Base-by-base conservation (phyloP, 1,140 invertebrate genomes). In the Saccostrea echinata region DNA sequence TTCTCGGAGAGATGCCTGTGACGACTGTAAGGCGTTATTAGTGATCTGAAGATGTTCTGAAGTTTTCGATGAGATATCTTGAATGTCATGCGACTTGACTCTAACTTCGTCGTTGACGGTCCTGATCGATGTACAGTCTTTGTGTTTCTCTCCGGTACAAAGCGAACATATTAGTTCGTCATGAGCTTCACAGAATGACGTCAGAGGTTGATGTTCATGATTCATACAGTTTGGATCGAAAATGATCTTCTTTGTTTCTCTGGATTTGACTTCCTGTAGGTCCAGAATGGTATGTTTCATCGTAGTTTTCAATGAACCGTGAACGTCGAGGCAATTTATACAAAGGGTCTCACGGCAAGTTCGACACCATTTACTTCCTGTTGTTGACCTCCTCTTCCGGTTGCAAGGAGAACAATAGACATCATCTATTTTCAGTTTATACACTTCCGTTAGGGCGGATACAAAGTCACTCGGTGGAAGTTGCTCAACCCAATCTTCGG, bases 101-200 rank as follows among this genome's bases (percentile, higher is more conserved):
- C 83, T 51, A 21, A 84, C 86, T 33, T 81, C 51, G 24, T 85
- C 86, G 9, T 68, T 57, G 11, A 64, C 53, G 9, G 55, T 43
- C 18, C 52, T 52, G 6, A 89, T 80, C 21, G 33, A 43, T 24
- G 82, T 82, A 12, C 88, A 89, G 18, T 76, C 81, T 24, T 82
- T 81, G 51, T 89, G 88, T 9, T 61, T 68, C 30, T 51, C 71
- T 30, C 53, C 84, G 0, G 57, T 61, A 43, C 88, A 89, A 4
- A 51, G n/a, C 18, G 76, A 57, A 30, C 88, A 89, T 9, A 89
- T 55, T n/a, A 86, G 43, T 43, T 83, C 18, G 1, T 89, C 76
- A 57, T 89, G 88, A 21, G 87, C 84, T 21, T 87, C 80, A 68
- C 88, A 89, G n/a, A 85, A 89, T 35, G 55, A 53, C n/a, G 57